Percentiles rank a stretch among this genome's conserved stretches.
Conservation (phyloP, 2,113 vertebrate genomes). For the Galemys pyrenaicus region DNA sequence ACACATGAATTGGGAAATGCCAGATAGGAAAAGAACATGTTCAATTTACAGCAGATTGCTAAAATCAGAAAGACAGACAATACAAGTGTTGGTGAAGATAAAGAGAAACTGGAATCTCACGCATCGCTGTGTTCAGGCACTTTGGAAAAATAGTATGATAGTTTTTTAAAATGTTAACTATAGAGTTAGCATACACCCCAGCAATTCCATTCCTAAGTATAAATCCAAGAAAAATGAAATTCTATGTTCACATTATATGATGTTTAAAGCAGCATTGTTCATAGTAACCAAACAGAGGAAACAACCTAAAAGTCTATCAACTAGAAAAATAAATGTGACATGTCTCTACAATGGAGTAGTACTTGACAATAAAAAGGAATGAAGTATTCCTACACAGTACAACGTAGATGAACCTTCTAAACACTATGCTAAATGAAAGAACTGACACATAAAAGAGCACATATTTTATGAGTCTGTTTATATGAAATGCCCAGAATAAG, state of each 20-base stretch:
- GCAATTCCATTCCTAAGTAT: background rate
- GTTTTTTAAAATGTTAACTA: background rate
- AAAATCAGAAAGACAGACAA: background rate
- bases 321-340: background rate
- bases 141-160: background rate
- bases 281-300: background rate
- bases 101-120: background rate
- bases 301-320: background rate
- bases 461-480: background rate
- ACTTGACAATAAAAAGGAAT: constrained; percentile 32
- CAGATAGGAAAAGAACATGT: background rate
- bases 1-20: background rate
- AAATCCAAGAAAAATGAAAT: background rate
- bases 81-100: background rate
- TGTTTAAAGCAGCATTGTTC: background rate
- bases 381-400: background rate
- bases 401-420: background rate
- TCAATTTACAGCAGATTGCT: background rate
- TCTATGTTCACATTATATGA: background rate
- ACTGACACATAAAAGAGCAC: background rate
- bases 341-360: background rate
- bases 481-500: background rate
- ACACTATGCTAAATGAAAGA: background rate
- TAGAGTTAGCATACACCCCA: background rate
- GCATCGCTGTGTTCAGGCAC: background rate